Percentiles rank a stretch among this genome's conserved stretches.
phyloP scores from a whole-genome alignment of 1,140 invertebrate genomes.

The Ostrea edulis region DNA sequence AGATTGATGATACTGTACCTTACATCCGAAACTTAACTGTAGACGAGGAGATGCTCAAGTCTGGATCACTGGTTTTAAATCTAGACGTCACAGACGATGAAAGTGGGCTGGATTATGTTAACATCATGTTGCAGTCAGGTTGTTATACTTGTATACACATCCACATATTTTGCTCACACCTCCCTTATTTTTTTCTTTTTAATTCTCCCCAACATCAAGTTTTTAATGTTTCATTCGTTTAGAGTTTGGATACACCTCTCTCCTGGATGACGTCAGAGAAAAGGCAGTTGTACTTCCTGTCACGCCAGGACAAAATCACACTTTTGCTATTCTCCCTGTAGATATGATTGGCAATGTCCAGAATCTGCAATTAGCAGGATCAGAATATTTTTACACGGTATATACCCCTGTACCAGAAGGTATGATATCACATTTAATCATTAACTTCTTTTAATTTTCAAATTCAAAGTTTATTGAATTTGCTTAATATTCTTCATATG shows the following conservation, averaged over 20 bases:
- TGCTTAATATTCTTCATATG: too few species aligned
- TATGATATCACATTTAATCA: background rate
- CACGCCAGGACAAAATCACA: background rate
- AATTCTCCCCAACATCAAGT: background rate
- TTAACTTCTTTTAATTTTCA: too few species aligned
- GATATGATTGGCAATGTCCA: background rate
- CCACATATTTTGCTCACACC: too few species aligned
- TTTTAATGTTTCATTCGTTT: background rate
- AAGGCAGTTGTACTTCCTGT: background rate
- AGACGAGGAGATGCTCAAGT: background rate
- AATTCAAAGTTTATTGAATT: too few species aligned
- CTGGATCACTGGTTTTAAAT: background rate
- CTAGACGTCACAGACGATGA: background rate
- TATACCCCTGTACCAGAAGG: background rate
- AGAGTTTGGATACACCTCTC: background rate
- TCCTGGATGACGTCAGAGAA: background rate
- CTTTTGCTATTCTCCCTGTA: background rate
- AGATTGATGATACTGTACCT: background rate
- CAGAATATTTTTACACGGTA: background rate
- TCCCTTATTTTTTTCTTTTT: too few species aligned
- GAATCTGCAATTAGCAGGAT: background rate
- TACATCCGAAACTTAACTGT: background rate
- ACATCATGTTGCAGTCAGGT: constrained; percentile 5
- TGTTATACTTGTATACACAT: too few species aligned
- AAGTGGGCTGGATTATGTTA: background rate